phyloP scores from a whole-genome alignment of 2,797 vertebrate species.

The Halcyon badia region DNA sequence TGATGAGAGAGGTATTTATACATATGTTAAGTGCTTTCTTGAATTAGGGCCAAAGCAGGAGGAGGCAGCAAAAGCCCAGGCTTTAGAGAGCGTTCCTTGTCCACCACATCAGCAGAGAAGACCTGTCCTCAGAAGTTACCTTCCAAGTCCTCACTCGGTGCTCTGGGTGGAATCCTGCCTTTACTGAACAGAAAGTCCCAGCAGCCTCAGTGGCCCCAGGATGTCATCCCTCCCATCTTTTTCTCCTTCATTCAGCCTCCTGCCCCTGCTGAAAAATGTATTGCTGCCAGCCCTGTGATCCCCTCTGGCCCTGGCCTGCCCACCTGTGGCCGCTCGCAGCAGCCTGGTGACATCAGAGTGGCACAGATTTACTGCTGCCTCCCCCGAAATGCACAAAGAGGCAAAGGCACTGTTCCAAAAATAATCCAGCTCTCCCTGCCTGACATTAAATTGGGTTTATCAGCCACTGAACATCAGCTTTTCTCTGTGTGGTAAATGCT shows the following conservation, averaged over 20 bases:
- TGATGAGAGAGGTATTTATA: background rate
- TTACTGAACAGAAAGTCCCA: background rate
- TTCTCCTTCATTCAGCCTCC: background rate
- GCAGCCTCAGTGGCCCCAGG: background rate
- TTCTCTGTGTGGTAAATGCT: background rate
- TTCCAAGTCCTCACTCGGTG: background rate
- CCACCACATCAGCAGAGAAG: background rate
- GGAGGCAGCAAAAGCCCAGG: background rate
- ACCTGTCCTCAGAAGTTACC: background rate
- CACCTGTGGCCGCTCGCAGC: background rate
- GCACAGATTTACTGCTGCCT: background rate
- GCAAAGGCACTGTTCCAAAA: background rate
- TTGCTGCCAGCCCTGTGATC: background rate
- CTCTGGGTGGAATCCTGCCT: background rate
- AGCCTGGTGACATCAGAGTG: background rate
- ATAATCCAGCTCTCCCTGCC: background rate
- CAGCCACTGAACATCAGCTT: background rate
- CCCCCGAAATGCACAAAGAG: background rate
- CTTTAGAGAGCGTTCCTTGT: background rate
- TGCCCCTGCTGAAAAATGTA: background rate
- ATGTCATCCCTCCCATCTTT: background rate
- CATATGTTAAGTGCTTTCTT: constrained; percentile 25
- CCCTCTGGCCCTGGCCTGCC: background rate
- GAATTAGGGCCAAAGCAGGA: constrained; percentile 13
- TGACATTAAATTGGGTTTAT: background rate